Base-by-base conservation (phyloP, 2,888 invertebrate species). In the Drosophila longiperda region DNA sequence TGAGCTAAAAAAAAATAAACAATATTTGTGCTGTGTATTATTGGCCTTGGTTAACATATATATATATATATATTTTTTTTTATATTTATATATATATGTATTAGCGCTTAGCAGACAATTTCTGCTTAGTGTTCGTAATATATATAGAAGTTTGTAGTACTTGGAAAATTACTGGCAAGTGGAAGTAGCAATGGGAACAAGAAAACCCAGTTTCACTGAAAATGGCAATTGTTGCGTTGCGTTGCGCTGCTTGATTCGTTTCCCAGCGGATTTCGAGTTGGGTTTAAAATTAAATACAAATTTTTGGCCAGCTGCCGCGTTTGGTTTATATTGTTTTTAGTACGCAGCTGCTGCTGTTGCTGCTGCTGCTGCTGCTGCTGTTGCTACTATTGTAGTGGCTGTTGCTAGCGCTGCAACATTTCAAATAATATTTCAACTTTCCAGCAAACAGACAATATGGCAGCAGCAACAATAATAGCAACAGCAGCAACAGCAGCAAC, bases 341-440 rank as follows among this genome's bases (percentile, higher is more conserved):
- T 54, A 53, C 45, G 53, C 53, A 59, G 63, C 48, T 57, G 71
- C 17, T 49, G 66, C 26, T 42, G 65, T 54, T 58, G 61, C 48
- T 60, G 57, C 54, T 54, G 62, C 53, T 72, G 49, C 64, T 69
- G 29, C 40, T 23, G 64, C 29, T 58, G 54, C 36, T 69, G 66
- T 59, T 65, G 66, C 40, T 63, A 66, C n/a, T 36, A 52, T 17
- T 63, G 60, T 38, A 52, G 62, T 36, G 54, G 67, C 32, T 57
- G 65, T 55, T 67, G 66, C 59, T 59, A 66, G 59, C 66, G 81
- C 64, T 87, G 82, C 89, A 87, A 87, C 87, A 87, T 87, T 87
- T 87, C 83, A 87, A 87, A 89, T 89, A 87, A 87, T 82, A 87
- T 89, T 87, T 87, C 76, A 89, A 87, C 89, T 89, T 85, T 78